Conservation (phyloP, 2,113 vertebrate genomes). For the Emberiza fucata region DNA sequence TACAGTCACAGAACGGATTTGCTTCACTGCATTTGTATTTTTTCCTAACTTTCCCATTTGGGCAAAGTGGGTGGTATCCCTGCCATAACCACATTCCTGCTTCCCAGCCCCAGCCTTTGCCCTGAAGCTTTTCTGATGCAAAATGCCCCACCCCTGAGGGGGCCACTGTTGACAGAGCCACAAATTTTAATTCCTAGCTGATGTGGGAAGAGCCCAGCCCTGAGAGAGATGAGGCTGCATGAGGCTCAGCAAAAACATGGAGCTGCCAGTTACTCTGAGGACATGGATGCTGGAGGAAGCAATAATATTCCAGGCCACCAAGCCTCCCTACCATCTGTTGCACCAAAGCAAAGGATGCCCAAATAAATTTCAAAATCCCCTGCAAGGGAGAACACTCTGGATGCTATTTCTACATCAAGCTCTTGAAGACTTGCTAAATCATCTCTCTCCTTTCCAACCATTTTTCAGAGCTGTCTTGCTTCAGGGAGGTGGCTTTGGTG, state of each 20-base stretch:
- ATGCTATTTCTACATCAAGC: background rate
- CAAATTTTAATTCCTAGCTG: background rate
- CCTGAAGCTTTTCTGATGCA: background rate
- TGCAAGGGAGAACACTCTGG: background rate
- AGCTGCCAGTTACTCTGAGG: background rate
- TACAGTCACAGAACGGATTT: background rate
- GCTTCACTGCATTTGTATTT: background rate
- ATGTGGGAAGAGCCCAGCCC: fast-evolving
- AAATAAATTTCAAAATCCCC: background rate
- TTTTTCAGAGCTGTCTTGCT: background rate
- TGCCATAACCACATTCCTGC: background rate
- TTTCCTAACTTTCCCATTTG: background rate
- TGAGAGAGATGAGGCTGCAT: background rate
- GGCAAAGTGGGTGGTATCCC: background rate
- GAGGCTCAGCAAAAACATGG: background rate
- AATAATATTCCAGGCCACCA: background rate
- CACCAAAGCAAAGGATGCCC: background rate
- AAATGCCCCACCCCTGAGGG: background rate
- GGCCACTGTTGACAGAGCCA: background rate
- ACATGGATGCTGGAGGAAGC: background rate
- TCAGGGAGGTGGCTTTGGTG: background rate
- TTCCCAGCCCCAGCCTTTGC: background rate
- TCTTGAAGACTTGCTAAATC: background rate
- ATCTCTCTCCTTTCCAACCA: background rate
- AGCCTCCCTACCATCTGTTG: background rate